phyloP scores from a whole-genome alignment of 1,140 invertebrate genomes.

The Trichonephila clavata region DNA sequence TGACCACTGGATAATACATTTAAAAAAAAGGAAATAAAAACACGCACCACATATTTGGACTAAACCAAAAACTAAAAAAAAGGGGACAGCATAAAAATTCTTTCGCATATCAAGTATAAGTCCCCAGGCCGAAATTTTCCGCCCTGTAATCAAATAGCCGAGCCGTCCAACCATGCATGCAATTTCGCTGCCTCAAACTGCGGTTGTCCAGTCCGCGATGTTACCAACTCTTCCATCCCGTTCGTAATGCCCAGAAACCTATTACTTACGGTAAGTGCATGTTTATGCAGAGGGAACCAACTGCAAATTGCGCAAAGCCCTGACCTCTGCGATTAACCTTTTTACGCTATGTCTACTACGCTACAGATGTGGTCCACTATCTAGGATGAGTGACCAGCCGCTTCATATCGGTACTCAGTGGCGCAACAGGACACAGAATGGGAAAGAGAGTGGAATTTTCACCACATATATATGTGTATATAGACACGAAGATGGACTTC shows the following conservation, averaged over 20 bases:
- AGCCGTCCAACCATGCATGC: not conserved
- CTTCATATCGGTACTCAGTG: not conserved
- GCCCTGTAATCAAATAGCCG: slow-evolving; percentile 1
- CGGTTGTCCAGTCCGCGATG: not conserved
- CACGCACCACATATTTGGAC: too few relatives aligned
- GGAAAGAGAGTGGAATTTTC: not conserved
- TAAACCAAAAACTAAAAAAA: not conserved
- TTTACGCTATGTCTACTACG: not conserved
- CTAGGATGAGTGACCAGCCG: not conserved
- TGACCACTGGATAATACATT: too few relatives aligned
- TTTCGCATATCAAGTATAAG: not conserved
- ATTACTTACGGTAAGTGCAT: not conserved
- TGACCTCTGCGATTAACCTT: not conserved
- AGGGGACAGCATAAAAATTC: not conserved
- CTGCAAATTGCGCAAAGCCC: not conserved
- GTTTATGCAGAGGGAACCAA: not conserved
- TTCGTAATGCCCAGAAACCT: not conserved
- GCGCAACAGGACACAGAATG: not conserved
- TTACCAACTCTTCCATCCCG: not conserved
- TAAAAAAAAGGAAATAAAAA: too few relatives aligned
- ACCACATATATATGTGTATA: too few relatives aligned
- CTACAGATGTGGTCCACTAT: not conserved
- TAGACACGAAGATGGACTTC: too few relatives aligned
- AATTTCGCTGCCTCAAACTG: not conserved
- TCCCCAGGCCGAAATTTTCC: not conserved